These are phyloP conservation scores for Nesidiocoris tenuis DNA, from an alignment of 2,888 invertebrate species.

Conservation along the genomic window DNA sequence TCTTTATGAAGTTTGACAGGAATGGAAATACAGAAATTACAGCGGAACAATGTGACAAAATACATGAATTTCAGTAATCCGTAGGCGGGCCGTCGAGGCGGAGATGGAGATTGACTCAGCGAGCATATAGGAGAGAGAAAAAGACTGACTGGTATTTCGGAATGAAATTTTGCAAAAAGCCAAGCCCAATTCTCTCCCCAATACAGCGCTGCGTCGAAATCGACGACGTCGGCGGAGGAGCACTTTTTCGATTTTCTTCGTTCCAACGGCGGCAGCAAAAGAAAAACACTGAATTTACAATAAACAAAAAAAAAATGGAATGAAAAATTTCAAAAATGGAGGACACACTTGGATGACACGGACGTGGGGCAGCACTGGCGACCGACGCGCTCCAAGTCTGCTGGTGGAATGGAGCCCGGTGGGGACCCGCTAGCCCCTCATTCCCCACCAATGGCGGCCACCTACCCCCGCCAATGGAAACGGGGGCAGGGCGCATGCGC, in stretches of 20 bases:
- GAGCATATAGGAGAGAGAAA: slow-evolving; percentile 44
- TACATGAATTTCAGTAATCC: too few relatives aligned
- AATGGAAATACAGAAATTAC: too few relatives aligned
- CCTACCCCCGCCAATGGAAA: background rate
- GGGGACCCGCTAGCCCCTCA: slow-evolving; percentile 6
- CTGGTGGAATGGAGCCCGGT: slow-evolving; percentile 17
- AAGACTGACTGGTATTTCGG: slow-evolving; percentile 40
- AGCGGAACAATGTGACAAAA: too few relatives aligned
- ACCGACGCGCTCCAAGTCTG: background rate
- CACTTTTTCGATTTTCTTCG: too few relatives aligned
- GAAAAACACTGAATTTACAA: background rate
- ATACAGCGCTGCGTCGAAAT: slow-evolving; percentile 52
- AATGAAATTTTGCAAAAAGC: slow-evolving; percentile 54
- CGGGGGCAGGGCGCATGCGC: slow-evolving; percentile 30
- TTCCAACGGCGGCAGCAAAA: too few relatives aligned
- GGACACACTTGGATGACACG: slow-evolving; percentile 5
- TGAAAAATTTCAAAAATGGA: background rate
- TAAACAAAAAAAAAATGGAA: slow-evolving; percentile 5
- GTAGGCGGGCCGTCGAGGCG: too few relatives aligned
- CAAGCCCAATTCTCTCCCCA: slow-evolving; percentile 70
- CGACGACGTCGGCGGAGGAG: background rate
- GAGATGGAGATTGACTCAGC: slow-evolving; percentile 37
- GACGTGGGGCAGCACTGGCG: background rate
- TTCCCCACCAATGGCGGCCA: slow-evolving; percentile 10
- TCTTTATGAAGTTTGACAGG: too few relatives aligned